Percentiles rank a stretch among this genome's conserved stretches.
Conservation (phyloP, 2,113 vertebrate species). For the Gnathonemus echidnorhynchus region DNA sequence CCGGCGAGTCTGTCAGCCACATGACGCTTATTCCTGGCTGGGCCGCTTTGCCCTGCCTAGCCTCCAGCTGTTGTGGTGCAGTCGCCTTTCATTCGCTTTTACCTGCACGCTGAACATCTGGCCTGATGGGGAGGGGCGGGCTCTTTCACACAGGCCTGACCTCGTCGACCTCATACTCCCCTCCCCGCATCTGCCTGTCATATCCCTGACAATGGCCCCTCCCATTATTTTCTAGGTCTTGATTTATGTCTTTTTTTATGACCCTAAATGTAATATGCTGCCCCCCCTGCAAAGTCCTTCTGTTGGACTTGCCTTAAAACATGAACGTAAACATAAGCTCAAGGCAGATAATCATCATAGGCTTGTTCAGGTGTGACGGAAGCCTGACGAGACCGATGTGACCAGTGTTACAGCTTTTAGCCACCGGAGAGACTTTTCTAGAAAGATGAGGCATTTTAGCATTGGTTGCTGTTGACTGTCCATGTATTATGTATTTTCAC, state of each 20-base stretch:
- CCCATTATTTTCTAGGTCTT: neutral
- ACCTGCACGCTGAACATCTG: constrained; percentile 13
- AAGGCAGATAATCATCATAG: neutral
- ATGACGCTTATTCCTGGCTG: neutral
- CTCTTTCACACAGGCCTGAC: neutral
- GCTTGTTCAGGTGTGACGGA: neutral
- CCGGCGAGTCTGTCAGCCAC: neutral
- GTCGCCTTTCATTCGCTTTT: neutral
- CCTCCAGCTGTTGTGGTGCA: constrained; percentile 13
- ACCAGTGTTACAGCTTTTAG: neutral
- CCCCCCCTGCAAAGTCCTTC: neutral
- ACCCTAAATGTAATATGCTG: neutral
- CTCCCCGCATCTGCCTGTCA: neutral
- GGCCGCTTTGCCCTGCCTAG: neutral
- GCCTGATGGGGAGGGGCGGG: neutral
- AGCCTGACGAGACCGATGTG: neutral
- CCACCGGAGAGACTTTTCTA: neutral
- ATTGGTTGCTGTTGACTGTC: neutral
- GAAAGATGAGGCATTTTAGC: neutral
- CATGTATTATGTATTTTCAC: neutral
- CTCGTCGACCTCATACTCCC: neutral
- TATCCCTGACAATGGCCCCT: neutral
- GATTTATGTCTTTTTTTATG: neutral
- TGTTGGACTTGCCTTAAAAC: neutral
- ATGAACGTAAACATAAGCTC: neutral